These are phyloP conservation scores for Camponotus vicinus DNA, from an alignment of 1,140 invertebrate species.

Conservation along the genomic window DNA sequence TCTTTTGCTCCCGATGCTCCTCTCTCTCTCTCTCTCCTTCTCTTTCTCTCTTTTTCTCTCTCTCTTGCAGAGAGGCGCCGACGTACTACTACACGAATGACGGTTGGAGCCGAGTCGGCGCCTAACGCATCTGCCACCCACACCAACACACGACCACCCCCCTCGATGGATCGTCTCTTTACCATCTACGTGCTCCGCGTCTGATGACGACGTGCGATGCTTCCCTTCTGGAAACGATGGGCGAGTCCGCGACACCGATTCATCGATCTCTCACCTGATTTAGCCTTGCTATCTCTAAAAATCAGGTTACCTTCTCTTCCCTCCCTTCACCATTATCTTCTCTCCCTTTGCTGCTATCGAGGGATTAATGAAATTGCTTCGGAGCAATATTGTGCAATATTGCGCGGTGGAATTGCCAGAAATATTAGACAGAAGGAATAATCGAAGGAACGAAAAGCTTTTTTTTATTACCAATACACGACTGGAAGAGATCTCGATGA, in stretches of 20 bases:
- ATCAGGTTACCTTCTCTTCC: background rate
- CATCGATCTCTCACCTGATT: slow-evolving; percentile 62
- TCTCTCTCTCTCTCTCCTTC: background rate
- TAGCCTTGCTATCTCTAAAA: slow-evolving; percentile 46
- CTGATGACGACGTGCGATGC: slow-evolving; percentile 27
- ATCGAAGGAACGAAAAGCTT: background rate
- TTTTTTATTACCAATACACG: background rate
- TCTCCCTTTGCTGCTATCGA: background rate
- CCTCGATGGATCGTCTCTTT: slow-evolving; percentile 22
- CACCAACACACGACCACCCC: slow-evolving; percentile 9
- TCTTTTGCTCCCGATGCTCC: background rate
- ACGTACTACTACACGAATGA: slow-evolving; percentile 12
- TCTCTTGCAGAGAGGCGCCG: background rate
- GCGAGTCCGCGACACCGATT: slow-evolving; percentile 31
- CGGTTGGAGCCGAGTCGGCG: slow-evolving; percentile 30
- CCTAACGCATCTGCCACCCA: slow-evolving; percentile 45
- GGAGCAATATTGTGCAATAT: background rate
- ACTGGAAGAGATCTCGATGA: background rate
- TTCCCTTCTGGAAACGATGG: slow-evolving; percentile 54
- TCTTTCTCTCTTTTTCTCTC: slow-evolving; percentile 8
- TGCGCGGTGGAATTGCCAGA: background rate
- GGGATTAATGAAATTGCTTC: slow-evolving; percentile 36
- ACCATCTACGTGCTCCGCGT: slow-evolving; percentile 48
- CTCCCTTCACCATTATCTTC: background rate
- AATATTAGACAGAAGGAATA: background rate